Conservation (phyloP, 2,797 vertebrate genomes). For the Diceros bicornis region DNA sequence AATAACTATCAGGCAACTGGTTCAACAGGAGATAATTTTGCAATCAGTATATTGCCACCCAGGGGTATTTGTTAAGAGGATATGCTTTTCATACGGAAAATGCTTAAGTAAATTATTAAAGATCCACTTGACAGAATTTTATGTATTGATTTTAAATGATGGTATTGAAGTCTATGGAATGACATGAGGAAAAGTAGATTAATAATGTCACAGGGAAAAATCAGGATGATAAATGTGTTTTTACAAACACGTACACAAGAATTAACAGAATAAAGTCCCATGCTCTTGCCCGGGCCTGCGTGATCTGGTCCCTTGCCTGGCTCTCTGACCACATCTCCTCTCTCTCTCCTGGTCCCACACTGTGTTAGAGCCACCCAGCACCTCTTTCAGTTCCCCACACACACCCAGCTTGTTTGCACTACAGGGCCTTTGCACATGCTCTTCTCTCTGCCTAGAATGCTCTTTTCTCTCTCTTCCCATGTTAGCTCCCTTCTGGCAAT, state of each 20-base stretch:
- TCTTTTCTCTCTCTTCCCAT: background rate
- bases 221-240: background rate
- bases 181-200: background rate
- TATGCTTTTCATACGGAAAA: background rate
- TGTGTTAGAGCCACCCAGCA: background rate
- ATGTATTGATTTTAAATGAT: conserved; percentile 26
- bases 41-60: background rate
- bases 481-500: background rate
- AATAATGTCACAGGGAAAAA: background rate
- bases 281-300: background rate
- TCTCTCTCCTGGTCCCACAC: background rate
- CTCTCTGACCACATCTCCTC: background rate
- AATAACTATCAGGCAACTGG: background rate
- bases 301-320: no score
- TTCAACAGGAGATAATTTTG: background rate
- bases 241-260: background rate
- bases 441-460: background rate
- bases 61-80: background rate
- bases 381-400: background rate
- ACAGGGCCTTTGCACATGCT: background rate
- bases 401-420: background rate
- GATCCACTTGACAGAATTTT: background rate
- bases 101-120: conserved; percentile 11
- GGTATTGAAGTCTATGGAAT: background rate
- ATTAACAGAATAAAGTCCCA: background rate